Conservation (phyloP, 2,113 vertebrate genomes). For the Lichenostomus cassidix region DNA sequence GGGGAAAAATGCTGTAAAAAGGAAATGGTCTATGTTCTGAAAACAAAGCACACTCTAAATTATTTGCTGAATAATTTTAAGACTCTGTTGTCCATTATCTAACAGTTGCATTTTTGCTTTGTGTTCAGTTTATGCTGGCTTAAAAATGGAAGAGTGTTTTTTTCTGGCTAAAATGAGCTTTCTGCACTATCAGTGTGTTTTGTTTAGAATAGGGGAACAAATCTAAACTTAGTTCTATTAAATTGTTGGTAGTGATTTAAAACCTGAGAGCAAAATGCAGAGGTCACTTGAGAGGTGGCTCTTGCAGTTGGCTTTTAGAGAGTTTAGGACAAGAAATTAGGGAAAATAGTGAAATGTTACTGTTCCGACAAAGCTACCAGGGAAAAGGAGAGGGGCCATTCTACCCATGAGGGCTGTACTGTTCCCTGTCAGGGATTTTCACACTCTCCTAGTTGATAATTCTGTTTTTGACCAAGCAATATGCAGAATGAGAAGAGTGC, state of each 20-base stretch:
- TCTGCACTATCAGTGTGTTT: rapidly evolving
- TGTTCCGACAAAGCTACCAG: background rate
- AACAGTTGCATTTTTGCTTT: background rate
- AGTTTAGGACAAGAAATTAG: background rate
- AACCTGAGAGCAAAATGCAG: background rate
- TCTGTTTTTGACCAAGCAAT: background rate
- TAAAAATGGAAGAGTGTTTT: background rate
- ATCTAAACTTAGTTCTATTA: background rate
- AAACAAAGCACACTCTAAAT: background rate
- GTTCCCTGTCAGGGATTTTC: background rate
- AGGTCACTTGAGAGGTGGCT: background rate
- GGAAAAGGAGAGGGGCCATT: background rate
- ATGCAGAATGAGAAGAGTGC: background rate
- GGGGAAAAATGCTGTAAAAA: rapidly evolving
- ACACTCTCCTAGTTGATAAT: background rate
- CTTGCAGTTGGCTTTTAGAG: background rate
- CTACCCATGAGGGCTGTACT: rapidly evolving
- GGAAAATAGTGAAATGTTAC: background rate
- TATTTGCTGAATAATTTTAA: background rate
- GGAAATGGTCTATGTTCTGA: background rate
- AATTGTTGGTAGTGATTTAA: background rate
- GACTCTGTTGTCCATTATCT: background rate
- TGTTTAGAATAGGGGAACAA: background rate
- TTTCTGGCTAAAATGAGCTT: background rate
- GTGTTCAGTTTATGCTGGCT: rapidly evolving